phyloP scores from a whole-genome alignment of 2,113 vertebrate species.

The Columbina picui region DNA sequence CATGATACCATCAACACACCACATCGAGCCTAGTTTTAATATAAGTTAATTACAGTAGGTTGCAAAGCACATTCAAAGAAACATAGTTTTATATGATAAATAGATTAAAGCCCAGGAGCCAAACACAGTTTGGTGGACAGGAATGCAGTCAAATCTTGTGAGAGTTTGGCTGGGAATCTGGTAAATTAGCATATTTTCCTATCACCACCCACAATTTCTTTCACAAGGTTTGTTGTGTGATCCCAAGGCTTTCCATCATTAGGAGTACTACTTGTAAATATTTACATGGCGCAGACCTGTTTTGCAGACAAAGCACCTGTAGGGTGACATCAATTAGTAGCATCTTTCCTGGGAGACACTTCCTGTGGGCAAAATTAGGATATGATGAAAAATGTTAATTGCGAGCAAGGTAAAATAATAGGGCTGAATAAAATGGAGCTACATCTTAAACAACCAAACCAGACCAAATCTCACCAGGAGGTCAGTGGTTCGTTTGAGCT shows the following conservation, averaged over 20 bases:
- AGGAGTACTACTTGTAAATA: background rate
- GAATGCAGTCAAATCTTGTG: background rate
- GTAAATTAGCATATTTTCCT: background rate
- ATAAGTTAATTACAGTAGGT: background rate
- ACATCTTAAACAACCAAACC: background rate
- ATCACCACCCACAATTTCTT: background rate
- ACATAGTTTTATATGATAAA: background rate
- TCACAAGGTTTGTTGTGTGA: background rate
- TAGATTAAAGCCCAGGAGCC: background rate
- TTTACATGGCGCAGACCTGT: background rate
- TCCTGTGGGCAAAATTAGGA: background rate
- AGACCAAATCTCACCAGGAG: background rate
- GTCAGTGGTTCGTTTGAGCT: background rate
- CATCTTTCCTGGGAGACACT: background rate
- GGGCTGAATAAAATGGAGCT: background rate
- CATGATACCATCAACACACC: background rate
- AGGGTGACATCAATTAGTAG: background rate
- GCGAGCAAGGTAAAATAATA: background rate
- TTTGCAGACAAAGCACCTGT: background rate
- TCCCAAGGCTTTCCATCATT: background rate
- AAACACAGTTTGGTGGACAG: background rate
- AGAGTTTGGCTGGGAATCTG: background rate
- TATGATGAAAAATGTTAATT: background rate
- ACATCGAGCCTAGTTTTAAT: background rate
- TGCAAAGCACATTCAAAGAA: conserved; percentile 27